Evolutionary conservation across 2,888 invertebrate genomes (phyloP), one percentile per base, ranked within the genome.

Genomic region (Tipula helvola): DNA sequence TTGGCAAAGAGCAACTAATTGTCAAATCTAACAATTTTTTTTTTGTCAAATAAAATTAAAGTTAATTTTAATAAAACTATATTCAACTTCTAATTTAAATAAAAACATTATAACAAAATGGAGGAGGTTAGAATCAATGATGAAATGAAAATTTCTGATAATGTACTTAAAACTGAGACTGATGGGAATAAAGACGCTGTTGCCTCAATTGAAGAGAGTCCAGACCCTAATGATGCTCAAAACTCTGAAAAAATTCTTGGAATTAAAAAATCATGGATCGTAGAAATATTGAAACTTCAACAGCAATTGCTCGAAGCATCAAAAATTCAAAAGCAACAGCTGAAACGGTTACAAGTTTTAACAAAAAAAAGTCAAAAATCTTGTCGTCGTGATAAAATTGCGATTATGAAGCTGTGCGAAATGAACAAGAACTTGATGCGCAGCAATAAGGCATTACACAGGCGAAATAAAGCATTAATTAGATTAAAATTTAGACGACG

Each of bases 361-460:
- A 84, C 84, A 39, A 84, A 84, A 84, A 41, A 84, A 84, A 84
- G 84, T 84, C 84, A 84, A 84, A 84, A 84, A 84, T 84, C 84
- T 84, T 84, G 84, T 13, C 84, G 84, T 84, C 84, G 41, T 5
- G 84, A 84, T 84, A 84, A 84, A 41, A 16, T 84, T 84, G 84
- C 41, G 39, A 84, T 84, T 16, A 84, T 39, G 41, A 84, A 84
- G 8, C n/a, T 84, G 5, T 84, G 84, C 7, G 36, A 84, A 13
- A 84, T 84, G 39, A 84, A 84, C 12, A 84, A 84, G 16, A 84
- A 84, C 10, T 84, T 84, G 16, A 84, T 84, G 84, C 36, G 41
- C 5, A 84, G 41, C 39, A 84, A 84, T 84, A 84, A 84, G 10
- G 36, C 41, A 39, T 84, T 84, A 84, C 84, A 84, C 41, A 39